Conservation (phyloP, 2,888 invertebrate genomes). For the Watsonalla cultraria region DNA sequence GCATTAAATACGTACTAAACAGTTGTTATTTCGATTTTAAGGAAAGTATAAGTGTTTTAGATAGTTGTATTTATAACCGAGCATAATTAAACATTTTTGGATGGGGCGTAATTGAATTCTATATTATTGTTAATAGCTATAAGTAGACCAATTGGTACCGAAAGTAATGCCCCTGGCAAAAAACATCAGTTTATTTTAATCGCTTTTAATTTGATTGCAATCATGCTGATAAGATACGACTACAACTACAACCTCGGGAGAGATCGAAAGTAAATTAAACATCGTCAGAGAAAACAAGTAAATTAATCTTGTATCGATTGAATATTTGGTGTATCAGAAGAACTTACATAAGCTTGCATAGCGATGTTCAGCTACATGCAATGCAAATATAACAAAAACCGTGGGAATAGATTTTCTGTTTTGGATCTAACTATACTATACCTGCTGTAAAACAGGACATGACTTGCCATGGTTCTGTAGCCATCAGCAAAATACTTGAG, state of each 20-base stretch:
- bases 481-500: too few species aligned
- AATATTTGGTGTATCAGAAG: conserved; percentile 11
- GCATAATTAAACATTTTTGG: conserved; percentile 12
- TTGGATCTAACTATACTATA: neutral
- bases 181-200: conserved; percentile 11
- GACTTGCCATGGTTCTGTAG: too few species aligned
- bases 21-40: too few species aligned
- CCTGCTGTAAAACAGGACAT: too few species aligned
- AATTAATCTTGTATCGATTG: conserved; percentile 31
- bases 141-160: too few species aligned
- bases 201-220: conserved; percentile 21
- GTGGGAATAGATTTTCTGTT: neutral
- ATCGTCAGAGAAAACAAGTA: conserved; percentile 32
- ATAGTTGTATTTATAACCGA: conserved; percentile 4
- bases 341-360: conserved; percentile 25
- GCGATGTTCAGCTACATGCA: neutral
- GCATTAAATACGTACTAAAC: conserved; percentile 5
- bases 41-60: too few species aligned
- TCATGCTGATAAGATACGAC: conserved; percentile 27
- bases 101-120: neutral
- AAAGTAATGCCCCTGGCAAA: conserved; percentile 12
- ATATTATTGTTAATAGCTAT: too few species aligned
- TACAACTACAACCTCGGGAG: conserved; percentile 31
- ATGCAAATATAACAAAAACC: neutral
- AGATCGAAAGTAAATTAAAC: conserved; percentile 39